Evolutionary conservation across 2,888 invertebrate species (phyloP), one percentile per base, ranked within the genome.

Genomic region (Deladenus siricidicola): DNA sequence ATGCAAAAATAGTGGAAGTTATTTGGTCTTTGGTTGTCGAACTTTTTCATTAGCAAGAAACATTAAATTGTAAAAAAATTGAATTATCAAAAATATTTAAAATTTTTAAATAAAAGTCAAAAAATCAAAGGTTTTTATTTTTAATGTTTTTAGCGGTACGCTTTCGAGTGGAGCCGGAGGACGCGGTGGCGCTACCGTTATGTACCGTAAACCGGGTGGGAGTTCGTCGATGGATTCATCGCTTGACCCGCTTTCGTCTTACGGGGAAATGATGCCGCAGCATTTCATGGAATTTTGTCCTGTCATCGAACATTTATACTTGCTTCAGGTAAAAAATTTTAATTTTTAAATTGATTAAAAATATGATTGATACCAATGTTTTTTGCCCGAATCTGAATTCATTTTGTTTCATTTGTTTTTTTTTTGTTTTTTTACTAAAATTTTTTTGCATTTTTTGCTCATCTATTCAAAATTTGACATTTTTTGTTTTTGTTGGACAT

Each of bases 251-350:
- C n/a, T n/a, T n/a, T n/a, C n/a, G n/a, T n/a, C n/a, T 14, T 23
- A 43, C 14, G n/a, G 52, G 14, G 56, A 34, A 23, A 44, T 29
- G 21, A 24, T 60, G n/a, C 60, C 60, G n/a, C 60, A 60, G n/a
- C 60, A 60, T 19, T 60, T 60, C 21, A 34, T 60, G 26, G 44
- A 59, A 17, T 60, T 60, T 60, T 60, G 60, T 28, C 42, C 60
- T 3, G 50, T 29, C 8, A 34, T 60, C 17, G 49, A 60, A 39
- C 60, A 60, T 57, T 50, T 60, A 10, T 60, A 60, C 28, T 47
- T 60, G 23, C 34, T 60, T 6, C 58, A 60, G 49, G 60, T 60
- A n/a, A n/a, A 45, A 1, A 28, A 4, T 21, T 42, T 42, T 42
- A 42, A 14, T n/a, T 42, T 42, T 42, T 14, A 14, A 17, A 14